Percentiles rank a stretch among this genome's conserved stretches.
Conservation (phyloP, 2,888 invertebrate species). For the Oscheius sp. region DNA sequence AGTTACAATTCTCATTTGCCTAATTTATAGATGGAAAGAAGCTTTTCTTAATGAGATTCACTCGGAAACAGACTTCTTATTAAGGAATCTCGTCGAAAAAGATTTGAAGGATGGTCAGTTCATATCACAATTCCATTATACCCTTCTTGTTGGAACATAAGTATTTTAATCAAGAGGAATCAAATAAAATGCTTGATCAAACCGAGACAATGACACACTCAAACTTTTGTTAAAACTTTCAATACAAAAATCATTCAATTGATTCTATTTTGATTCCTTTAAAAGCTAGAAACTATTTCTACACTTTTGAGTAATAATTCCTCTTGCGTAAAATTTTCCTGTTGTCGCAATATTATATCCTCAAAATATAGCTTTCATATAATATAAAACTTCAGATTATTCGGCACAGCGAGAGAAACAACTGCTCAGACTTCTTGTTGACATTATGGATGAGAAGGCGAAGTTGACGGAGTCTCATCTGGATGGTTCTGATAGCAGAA, state of each 20-base stretch:
- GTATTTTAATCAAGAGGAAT: too few species aligned
- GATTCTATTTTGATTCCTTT: too few species aligned
- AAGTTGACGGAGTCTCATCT: conserved; percentile 7
- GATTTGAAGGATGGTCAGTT: conserved; percentile 26
- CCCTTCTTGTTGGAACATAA: too few species aligned
- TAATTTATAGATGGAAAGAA: conserved; percentile 33
- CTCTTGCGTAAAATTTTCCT: background rate
- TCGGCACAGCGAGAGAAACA: conserved; percentile 29
- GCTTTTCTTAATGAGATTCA: conserved; percentile 35
- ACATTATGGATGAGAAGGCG: conserved; percentile 36
- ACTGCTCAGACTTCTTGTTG: conserved; percentile 32
- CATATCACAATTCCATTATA: background rate
- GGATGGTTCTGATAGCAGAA: background rate
- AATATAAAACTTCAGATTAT: conserved; percentile 27
- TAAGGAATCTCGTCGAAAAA: conserved; percentile 33
- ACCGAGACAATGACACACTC: too few species aligned
- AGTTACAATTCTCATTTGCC: background rate
- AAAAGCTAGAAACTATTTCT: too few species aligned
- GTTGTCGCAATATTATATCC: background rate
- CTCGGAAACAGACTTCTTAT: conserved; percentile 32
- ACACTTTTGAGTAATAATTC: background rate
- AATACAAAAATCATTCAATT: too few species aligned
- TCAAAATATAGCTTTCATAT: background rate
- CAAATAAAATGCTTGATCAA: too few species aligned
- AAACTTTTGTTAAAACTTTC: too few species aligned